phyloP scores from a whole-genome alignment of 2,888 invertebrate species.

The Flabesymbios commensalis region DNA sequence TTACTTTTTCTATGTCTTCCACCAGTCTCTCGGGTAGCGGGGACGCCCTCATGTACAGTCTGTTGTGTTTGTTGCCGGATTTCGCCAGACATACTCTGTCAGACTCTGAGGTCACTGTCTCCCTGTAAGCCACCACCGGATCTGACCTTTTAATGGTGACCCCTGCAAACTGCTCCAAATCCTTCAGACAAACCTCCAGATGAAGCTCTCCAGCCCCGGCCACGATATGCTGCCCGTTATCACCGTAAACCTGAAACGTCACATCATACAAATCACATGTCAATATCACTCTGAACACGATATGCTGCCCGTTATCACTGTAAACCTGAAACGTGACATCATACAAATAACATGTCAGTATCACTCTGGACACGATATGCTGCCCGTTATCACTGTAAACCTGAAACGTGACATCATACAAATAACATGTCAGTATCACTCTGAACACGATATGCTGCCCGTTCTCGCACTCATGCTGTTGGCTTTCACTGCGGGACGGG shows the following conservation, averaged over 20 bases:
- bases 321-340: too few relatives aligned
- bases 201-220: slow-evolving; percentile 41
- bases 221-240: slow-evolving; percentile 35
- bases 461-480: slow-evolving; percentile 21
- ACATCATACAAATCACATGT: too few relatives aligned
- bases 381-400: slow-evolving; percentile 30
- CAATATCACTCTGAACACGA: slow-evolving; percentile 36
- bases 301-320: slow-evolving; percentile 32
- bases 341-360: too few relatives aligned
- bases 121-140: slow-evolving; percentile 37
- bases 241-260: too few relatives aligned
- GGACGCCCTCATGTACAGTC: slow-evolving; percentile 31
- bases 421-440: too few relatives aligned
- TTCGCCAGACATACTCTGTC: slow-evolving; percentile 29
- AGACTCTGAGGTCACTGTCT: slow-evolving; percentile 32
- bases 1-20: slow-evolving; percentile 31
- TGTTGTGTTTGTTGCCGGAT: slow-evolving; percentile 38
- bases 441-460: slow-evolving; percentile 36
- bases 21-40: slow-evolving; percentile 30
- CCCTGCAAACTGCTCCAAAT: slow-evolving; percentile 33
- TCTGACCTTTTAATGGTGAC: slow-evolving; percentile 27
- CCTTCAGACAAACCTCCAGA: slow-evolving; percentile 36
- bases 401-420: slow-evolving; percentile 14
- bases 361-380: slow-evolving; percentile 35
- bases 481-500: too few relatives aligned